Conservation (phyloP, 92 coral and sea anemone genomes). For the Epizoanthus scotinus region DNA sequence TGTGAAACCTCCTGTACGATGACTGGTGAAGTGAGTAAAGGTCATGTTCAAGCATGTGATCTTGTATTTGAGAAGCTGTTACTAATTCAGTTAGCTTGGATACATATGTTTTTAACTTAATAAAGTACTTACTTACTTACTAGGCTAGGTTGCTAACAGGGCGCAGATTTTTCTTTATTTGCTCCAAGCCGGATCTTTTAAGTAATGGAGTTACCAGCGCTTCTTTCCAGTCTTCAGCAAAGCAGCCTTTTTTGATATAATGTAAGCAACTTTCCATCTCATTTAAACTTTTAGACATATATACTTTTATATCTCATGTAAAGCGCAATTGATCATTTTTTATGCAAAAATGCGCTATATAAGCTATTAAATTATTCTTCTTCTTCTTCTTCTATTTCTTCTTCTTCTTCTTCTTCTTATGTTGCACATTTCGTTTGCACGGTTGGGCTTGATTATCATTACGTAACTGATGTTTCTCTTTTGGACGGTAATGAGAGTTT, state of each 20-base stretch:
- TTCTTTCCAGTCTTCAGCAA: conserved; percentile 1
- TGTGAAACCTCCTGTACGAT: conserved; percentile 11
- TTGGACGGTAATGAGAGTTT: conserved; percentile 34
- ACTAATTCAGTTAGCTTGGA: conserved; percentile 4
- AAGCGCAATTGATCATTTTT: too few species aligned
- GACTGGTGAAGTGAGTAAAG: background rate
- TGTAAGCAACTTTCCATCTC: too few species aligned
- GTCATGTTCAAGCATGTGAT: background rate
- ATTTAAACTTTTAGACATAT: too few species aligned
- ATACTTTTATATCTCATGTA: too few species aligned
- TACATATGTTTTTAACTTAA: too few species aligned
- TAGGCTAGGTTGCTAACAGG: conserved; percentile 19
- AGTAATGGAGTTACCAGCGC: background rate
- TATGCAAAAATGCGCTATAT: too few species aligned
- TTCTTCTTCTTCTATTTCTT: too few species aligned
- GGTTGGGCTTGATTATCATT: conserved; percentile 25
- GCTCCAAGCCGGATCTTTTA: conserved; percentile 2
- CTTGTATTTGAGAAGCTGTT: background rate
- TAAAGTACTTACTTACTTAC: too few species aligned
- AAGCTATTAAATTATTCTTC: too few species aligned
- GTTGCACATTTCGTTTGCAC: conserved; percentile 52
- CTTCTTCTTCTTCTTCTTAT: too few species aligned
- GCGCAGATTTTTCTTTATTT: conserved; percentile 9
- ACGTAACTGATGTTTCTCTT: conserved; percentile 39
- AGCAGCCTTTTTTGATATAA: too few species aligned